Evolutionary conservation across 2,888 invertebrate genomes (phyloP).

Genomic region (Carterocephalus palaemon): DNA sequence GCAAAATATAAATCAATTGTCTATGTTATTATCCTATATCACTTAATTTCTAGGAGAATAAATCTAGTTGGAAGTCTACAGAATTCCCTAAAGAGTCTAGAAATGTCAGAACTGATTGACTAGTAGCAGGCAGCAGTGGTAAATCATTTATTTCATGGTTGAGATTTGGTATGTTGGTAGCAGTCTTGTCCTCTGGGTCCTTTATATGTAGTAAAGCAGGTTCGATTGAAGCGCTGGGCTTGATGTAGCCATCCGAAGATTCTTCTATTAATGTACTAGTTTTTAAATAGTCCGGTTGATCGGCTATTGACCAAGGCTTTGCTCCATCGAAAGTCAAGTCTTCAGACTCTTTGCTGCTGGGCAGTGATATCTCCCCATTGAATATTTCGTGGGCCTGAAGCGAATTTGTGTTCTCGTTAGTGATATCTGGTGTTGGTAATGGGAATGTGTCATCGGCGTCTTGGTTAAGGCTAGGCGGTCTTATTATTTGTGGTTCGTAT

Average conservation of each 20-base stretch:
- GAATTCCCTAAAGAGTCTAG: constrained; percentile 60
- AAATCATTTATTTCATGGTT: constrained; percentile 32
- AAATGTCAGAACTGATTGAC: constrained; percentile 66
- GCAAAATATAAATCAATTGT: constrained; percentile 26
- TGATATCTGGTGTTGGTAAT: constrained; percentile 1
- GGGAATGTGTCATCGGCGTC: constrained; percentile 19
- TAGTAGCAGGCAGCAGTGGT: constrained; percentile 40
- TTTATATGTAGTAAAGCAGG: constrained; percentile 55
- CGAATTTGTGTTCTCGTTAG: constrained; percentile 4
- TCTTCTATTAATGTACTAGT: constrained; percentile 47
- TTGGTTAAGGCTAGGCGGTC: constrained; percentile 48
- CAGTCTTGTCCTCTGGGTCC: constrained; percentile 33
- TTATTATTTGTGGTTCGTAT: constrained; percentile 57
- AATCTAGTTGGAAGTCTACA: constrained; percentile 67
- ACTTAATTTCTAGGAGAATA: constrained; percentile 49
- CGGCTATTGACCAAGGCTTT: constrained; percentile 44
- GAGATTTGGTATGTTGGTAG: constrained; percentile 30
- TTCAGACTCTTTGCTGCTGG: constrained; percentile 47
- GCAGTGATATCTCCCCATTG: constrained; percentile 44
- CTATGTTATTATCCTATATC: constrained; percentile 36
- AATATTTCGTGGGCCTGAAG: constrained; percentile 46
- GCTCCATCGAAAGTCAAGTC: constrained; percentile 39
- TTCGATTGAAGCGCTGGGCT: constrained; percentile 51
- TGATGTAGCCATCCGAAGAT: constrained; percentile 53
- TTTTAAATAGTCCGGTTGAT: constrained; percentile 33